These are phyloP conservation scores for Lithosia quadra DNA, from an alignment of 2,888 invertebrate genomes.

Conservation along the genomic window DNA sequence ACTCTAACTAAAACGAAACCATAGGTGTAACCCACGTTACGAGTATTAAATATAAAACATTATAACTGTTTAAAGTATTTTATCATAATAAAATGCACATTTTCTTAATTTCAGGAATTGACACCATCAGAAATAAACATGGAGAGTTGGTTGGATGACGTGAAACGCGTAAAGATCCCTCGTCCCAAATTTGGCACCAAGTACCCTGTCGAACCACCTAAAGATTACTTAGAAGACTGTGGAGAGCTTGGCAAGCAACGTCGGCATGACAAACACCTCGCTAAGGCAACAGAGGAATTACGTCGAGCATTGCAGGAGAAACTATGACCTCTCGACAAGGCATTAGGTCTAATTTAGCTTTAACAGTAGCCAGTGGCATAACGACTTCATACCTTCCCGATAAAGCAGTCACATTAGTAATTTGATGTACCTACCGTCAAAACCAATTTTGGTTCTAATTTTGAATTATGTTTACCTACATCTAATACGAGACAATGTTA, in stretches of 20 bases:
- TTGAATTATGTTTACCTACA: conserved; percentile 1
- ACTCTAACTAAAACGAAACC: too few species aligned
- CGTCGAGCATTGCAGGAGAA: conserved; percentile 92
- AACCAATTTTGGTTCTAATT: conserved; percentile 20
- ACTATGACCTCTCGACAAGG: conserved; percentile 84
- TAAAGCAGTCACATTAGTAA: conserved; percentile 55
- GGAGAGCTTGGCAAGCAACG: conserved; percentile 83
- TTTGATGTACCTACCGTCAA: conserved; percentile 46
- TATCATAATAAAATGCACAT: conserved; percentile 10
- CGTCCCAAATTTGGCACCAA: conserved; percentile 93
- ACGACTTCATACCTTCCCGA: conserved; percentile 52
- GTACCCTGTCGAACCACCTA: conserved; percentile 91
- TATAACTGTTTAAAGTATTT: neutral
- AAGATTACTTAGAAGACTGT: conserved; percentile 91
- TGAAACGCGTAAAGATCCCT: conserved; percentile 94
- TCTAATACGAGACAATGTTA: neutral
- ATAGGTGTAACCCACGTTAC: neutral
- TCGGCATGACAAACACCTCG: conserved; percentile 86
- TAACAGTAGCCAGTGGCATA: conserved; percentile 52
- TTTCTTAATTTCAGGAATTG: conserved; percentile 29
- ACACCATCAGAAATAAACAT: conserved; percentile 73
- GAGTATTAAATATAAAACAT: neutral
- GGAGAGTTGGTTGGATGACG: conserved; percentile 95
- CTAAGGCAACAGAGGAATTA: conserved; percentile 92
- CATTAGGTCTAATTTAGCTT: conserved; percentile 62